These are phyloP conservation scores for Pteronura brasiliensis DNA, from an alignment of 2,113 vertebrate genomes.

Conservation along the genomic window DNA sequence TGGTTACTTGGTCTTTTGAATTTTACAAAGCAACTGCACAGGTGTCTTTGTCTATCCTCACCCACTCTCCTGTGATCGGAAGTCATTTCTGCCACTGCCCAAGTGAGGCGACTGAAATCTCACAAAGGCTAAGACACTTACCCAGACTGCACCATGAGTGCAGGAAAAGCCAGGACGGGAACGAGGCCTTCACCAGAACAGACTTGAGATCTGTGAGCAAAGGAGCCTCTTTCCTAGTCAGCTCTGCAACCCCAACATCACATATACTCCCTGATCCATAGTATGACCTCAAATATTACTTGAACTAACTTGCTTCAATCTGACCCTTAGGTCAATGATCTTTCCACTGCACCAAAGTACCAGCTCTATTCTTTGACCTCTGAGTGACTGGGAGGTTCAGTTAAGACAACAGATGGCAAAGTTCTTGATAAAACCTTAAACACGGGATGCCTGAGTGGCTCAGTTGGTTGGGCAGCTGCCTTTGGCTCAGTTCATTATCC, in stretches of 20 bases:
- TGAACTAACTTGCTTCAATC: background rate
- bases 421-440: background rate
- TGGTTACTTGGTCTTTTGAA: background rate
- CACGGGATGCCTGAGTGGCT: too few species aligned
- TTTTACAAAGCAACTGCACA: background rate
- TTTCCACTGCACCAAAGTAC: background rate
- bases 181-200: background rate
- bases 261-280: background rate
- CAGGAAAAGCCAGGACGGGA: background rate
- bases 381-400: background rate
- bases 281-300: background rate
- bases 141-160: accelerated
- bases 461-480: too few species aligned
- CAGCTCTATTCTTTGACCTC: background rate
- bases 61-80: background rate
- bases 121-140: background rate
- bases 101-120: background rate
- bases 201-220: background rate
- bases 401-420: background rate
- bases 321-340: background rate
- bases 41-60: background rate
- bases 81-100: background rate
- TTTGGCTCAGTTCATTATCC: too few species aligned
- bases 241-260: background rate
- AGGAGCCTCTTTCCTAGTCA: background rate